Evolutionary conservation across 2,797 vertebrate species (phyloP).

Genomic region (Cirrhinus mrigala): DNA sequence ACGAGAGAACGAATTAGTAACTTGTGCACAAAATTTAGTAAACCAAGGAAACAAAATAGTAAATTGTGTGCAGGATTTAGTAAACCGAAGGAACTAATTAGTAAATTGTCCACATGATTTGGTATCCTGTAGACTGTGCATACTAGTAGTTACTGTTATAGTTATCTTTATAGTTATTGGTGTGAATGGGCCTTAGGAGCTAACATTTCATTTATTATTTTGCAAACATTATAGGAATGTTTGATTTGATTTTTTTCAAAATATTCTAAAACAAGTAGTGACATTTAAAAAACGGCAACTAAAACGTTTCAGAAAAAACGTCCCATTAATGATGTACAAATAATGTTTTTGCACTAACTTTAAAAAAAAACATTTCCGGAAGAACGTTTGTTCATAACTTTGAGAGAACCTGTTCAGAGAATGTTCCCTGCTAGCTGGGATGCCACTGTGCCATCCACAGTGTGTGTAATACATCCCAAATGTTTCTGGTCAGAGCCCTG

Average conservation of each 20-base stretch:
- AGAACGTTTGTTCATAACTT: neutral
- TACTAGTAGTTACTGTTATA: neutral
- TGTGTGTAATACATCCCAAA: constrained; percentile 28
- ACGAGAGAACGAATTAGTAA: too few relatives aligned
- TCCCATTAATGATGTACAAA: neutral
- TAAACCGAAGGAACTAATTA: too few relatives aligned
- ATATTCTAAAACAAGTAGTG: neutral
- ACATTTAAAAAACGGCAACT: neutral
- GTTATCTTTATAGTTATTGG: neutral
- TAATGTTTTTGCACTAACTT: neutral
- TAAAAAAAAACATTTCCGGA: neutral
- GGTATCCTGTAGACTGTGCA: too few relatives aligned
- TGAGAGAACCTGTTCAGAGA: neutral
- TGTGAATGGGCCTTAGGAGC: neutral
- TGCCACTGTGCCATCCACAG: constrained; percentile 19
- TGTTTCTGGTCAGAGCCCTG: constrained; percentile 7
- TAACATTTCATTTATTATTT: neutral
- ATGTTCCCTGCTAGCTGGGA: neutral
- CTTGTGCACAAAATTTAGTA: too few relatives aligned
- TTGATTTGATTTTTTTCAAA: neutral
- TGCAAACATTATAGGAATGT: neutral
- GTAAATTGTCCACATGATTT: too few relatives aligned
- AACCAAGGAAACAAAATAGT: too few relatives aligned
- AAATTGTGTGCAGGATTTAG: too few relatives aligned
- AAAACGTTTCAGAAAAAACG: neutral